Conservation (phyloP, 2,113 vertebrate genomes). For the Hyperopisus bebe region DNA sequence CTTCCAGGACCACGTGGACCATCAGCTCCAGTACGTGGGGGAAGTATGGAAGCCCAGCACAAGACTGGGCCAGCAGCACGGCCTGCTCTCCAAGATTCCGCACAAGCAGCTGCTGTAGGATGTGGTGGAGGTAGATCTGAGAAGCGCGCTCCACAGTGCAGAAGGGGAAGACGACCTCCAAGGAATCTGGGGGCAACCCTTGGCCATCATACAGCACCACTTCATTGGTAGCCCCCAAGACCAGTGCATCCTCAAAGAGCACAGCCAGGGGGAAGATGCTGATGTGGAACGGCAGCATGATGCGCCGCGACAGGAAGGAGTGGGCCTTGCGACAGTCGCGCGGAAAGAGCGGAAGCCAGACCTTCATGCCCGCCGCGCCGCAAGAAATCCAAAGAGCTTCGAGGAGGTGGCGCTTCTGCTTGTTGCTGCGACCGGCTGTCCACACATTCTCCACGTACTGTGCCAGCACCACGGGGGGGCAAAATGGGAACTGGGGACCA, state of each 20-base stretch:
- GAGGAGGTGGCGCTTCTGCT: conserved; percentile 81
- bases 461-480: conserved; percentile 88
- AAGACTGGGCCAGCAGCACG: conserved; percentile 91
- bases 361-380: conserved; percentile 94
- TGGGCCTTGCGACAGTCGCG: conserved; percentile 91
- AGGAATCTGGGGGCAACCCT: conserved; percentile 64
- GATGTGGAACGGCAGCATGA: conserved; percentile 97
- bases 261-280: conserved; percentile 94
- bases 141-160: conserved; percentile 94
- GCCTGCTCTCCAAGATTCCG: conserved; percentile 95
- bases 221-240: conserved; percentile 92
- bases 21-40: conserved; percentile 95
- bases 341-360: conserved; percentile 95
- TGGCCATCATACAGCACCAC: conserved; percentile 87
- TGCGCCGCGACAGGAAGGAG: conserved; percentile 90
- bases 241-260: conserved; percentile 92
- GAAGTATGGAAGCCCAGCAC: conserved; percentile 87
- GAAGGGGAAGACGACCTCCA: conserved; percentile 87
- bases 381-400: conserved; percentile 95
- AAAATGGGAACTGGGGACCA: conserved; percentile 76
- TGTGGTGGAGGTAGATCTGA: conserved; percentile 99
- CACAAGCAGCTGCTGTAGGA: conserved; percentile 92
- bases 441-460: conserved; percentile 98
- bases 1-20: conserved; percentile 97
- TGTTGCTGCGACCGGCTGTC: conserved; percentile 87